These are phyloP conservation scores for Girardia tigrina DNA, from an alignment of 2,888 invertebrate species.

Conservation along the genomic window DNA sequence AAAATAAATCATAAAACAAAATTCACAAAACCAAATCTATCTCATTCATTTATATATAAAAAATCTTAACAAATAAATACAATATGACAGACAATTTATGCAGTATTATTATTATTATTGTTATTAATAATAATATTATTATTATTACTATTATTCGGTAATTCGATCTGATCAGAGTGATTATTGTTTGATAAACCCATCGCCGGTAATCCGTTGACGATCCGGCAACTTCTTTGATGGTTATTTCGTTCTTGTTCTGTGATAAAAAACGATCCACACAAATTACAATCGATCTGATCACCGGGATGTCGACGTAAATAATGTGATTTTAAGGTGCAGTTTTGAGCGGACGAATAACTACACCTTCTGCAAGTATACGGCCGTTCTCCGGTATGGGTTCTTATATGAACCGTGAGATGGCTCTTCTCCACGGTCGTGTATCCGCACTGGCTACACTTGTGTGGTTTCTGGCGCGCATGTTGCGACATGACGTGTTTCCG, in stretches of 20 bases:
- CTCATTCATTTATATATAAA: too few relatives aligned
- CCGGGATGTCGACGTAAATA: constrained; percentile 46
- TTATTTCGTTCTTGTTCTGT: constrained; percentile 36
- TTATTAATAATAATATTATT: background rate
- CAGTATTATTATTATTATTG: background rate
- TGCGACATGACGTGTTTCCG: constrained; percentile 46
- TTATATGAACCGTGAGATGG: constrained; percentile 49
- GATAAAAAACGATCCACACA: constrained; percentile 34
- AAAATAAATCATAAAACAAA: too few relatives aligned
- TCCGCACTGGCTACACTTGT: constrained; percentile 49
- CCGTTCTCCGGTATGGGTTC: constrained; percentile 50
- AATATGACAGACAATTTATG: background rate
- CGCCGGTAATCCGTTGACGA: background rate
- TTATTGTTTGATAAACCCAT: background rate
- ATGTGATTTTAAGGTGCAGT: constrained; percentile 49
- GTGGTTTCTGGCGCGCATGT: constrained; percentile 43
- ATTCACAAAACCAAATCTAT: too few relatives aligned
- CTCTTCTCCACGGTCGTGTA: constrained; percentile 50
- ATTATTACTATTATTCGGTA: background rate
- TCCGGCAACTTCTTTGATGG: constrained; percentile 33
- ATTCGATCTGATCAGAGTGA: background rate
- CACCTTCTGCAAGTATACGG: constrained; percentile 49
- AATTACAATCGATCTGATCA: constrained; percentile 31
- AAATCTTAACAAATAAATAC: constrained; percentile 15
- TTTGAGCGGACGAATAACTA: constrained; percentile 50